These are phyloP conservation scores for Chaitophorus viminalis DNA, from an alignment of 2,888 invertebrate genomes.

Conservation along the genomic window DNA sequence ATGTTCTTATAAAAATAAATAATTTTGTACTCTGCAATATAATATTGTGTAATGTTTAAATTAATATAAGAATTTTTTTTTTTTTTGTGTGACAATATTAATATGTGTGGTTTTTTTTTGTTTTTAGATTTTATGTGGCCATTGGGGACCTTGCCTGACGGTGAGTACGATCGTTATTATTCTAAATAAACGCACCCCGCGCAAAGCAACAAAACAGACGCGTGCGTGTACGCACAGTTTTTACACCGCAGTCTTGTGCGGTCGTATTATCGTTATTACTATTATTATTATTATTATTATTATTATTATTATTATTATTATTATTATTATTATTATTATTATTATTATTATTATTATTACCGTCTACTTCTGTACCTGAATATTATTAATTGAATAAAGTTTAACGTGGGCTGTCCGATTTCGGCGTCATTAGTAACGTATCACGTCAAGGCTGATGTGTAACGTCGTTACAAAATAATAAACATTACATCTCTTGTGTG, in stretches of 20 bases:
- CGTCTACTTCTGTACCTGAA: conserved; percentile 37
- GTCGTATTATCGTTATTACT: neutral
- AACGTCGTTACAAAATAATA: conserved; percentile 60
- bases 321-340: neutral
- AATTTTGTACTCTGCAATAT: conserved; percentile 11
- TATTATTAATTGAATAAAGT: conserved; percentile 56
- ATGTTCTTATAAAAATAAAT: neutral
- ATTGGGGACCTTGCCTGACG: conserved; percentile 97
- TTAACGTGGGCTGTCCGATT: conserved; percentile 49
- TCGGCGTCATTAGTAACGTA: conserved; percentile 55
- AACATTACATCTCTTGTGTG: conserved; percentile 24
- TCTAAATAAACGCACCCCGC: conserved; percentile 55
- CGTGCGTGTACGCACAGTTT: neutral
- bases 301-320: neutral
- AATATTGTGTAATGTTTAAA: neutral
- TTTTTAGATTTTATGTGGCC: conserved; percentile 98
- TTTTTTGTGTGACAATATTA: conserved; percentile 18
- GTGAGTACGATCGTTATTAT: conserved; percentile 75
- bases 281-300: conserved; percentile 1
- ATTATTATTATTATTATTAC: neutral
- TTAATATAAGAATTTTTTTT: neutral
- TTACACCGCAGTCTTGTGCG: neutral
- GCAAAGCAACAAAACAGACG: conserved; percentile 7
- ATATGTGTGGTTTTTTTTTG: conserved; percentile 67
- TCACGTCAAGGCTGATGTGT: conserved; percentile 52